Percentiles rank a stretch among this genome's conserved stretches.
phyloP scores from a whole-genome alignment of 2,888 invertebrate genomes.

The Cephus sareptanus region DNA sequence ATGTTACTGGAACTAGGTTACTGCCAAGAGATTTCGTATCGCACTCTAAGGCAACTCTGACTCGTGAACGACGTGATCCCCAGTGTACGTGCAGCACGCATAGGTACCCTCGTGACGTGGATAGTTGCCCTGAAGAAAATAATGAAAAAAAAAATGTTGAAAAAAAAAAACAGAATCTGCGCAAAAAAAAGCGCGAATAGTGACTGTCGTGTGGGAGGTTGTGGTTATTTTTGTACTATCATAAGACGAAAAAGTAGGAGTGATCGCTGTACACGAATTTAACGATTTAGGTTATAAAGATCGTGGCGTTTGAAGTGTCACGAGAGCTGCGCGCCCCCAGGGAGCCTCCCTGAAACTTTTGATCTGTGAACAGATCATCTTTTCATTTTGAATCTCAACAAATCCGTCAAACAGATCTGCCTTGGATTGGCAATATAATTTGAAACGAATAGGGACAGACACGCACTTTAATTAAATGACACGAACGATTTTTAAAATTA shows the following conservation, averaged over 20 bases:
- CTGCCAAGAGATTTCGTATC: conserved; percentile 18
- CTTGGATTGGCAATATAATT: neutral
- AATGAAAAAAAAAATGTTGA: conserved; percentile 6
- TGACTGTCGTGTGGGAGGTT: neutral
- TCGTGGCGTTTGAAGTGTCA: neutral
- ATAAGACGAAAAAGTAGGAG: neutral
- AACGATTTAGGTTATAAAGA: neutral
- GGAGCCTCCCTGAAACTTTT: neutral
- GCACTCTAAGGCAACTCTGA: neutral
- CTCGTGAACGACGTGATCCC: neutral
- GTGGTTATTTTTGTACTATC: neutral
- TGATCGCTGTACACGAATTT: neutral
- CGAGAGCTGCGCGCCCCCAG: neutral
- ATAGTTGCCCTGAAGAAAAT: conserved; percentile 20
- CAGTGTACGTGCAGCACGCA: neutral
- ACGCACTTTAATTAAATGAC: neutral
- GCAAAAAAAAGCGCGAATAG: too few species aligned
- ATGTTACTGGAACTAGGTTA: conserved; percentile 27
- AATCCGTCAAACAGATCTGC: neutral
- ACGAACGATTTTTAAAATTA: neutral
- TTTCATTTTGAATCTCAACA: neutral
- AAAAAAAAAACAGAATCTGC: neutral
- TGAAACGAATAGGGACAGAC: neutral
- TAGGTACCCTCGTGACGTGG: neutral
- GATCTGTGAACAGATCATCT: neutral